phyloP scores from a whole-genome alignment of 2,888 invertebrate species.

The Caenorhabditis sp. region DNA sequence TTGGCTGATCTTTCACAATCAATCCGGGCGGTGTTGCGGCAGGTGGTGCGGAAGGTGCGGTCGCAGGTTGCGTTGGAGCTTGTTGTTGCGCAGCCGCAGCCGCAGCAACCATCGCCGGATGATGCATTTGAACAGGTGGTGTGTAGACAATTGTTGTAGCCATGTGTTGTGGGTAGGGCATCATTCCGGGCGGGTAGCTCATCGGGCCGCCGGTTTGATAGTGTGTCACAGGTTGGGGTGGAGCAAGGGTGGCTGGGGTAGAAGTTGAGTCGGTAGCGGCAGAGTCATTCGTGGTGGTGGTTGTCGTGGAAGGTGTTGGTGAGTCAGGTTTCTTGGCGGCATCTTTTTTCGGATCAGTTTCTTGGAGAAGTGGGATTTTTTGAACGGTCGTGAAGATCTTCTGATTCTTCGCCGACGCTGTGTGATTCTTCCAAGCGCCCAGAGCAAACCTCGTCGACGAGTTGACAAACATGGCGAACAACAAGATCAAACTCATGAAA shows the following conservation, averaged over 20 bases:
- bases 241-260: constrained; percentile 11
- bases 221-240: constrained; percentile 12
- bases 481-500: constrained; percentile 20
- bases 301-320: background rate
- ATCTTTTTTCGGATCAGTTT: constrained; percentile 8
- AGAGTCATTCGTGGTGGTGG: constrained; percentile 12
- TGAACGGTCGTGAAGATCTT: constrained; percentile 31
- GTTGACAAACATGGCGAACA: constrained; percentile 16
- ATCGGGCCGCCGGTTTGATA: constrained; percentile 17
- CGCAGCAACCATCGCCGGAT: background rate
- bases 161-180: constrained; percentile 32
- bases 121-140: constrained; percentile 5
- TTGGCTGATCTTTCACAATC: background rate
- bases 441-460: constrained; percentile 15
- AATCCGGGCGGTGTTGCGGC: background rate
- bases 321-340: constrained; percentile 11
- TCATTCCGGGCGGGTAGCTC: constrained; percentile 34
- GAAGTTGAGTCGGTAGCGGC: background rate
- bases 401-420: background rate
- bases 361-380: constrained; percentile 23
- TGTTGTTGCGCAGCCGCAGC: too few relatives aligned
- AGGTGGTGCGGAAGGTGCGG: too few relatives aligned
- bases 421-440: constrained; percentile 5
- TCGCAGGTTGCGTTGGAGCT: too few relatives aligned
- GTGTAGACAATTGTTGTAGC: constrained; percentile 41